A percentile compares a stretch with the other conserved stretches of the same genome.
Conservation (phyloP, 2,113 vertebrate genomes). For the Nothocercus julius region DNA sequence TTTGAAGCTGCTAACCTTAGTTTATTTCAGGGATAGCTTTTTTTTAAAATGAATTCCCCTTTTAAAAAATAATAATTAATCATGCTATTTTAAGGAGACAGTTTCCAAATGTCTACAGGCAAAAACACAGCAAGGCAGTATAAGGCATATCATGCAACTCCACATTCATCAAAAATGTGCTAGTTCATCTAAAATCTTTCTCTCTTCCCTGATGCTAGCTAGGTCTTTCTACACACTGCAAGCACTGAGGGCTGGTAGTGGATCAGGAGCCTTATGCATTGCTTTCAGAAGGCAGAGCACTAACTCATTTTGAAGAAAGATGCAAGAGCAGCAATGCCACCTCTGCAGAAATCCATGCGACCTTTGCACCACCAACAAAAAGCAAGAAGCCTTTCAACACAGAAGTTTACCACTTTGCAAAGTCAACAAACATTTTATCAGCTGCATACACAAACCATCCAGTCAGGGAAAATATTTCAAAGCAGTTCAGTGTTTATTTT, state of each 20-base stretch:
- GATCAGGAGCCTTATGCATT: background rate
- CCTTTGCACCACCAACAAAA: background rate
- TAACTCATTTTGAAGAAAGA: background rate
- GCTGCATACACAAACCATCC: background rate
- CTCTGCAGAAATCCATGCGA: background rate
- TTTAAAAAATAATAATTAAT: background rate
- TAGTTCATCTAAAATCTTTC: background rate
- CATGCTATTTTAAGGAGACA: background rate
- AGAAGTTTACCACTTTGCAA: background rate
- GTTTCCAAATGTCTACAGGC: background rate
- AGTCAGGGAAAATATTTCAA: background rate
- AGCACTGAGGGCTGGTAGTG: background rate
- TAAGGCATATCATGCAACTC: background rate
- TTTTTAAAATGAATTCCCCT: background rate
- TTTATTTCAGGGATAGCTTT: background rate
- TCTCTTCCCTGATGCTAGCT: background rate
- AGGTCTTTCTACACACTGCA: background rate
- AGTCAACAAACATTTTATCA: background rate
- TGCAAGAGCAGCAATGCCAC: background rate
- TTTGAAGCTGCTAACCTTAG: background rate
- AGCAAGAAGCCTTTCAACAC: background rate
- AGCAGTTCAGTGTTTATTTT: constrained; percentile 4
- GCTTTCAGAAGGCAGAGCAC: background rate
- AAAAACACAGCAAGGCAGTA: background rate
- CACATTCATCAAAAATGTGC: background rate